Percentiles rank a stretch among this genome's conserved stretches.
These are phyloP conservation scores for Pterocles orientalis DNA, from an alignment of 2,113 vertebrate species.

Conservation along the genomic window DNA sequence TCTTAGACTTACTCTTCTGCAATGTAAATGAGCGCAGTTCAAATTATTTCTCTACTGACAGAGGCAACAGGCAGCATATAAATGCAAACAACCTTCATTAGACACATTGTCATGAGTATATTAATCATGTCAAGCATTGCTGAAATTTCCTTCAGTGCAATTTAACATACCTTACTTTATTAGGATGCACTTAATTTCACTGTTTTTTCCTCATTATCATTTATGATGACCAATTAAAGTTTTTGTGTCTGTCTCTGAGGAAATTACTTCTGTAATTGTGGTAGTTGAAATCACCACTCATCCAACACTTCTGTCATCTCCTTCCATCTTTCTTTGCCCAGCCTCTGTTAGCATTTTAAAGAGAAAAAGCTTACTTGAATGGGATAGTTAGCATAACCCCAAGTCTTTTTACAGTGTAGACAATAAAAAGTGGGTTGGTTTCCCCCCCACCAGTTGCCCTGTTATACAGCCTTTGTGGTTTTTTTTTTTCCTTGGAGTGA, in stretches of 20 bases:
- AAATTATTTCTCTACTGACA: constrained; percentile 17
- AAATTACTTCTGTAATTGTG: constrained; percentile 27
- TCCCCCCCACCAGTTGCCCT: neutral
- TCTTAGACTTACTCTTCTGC: neutral
- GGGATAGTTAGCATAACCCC: neutral
- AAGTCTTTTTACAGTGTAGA: neutral
- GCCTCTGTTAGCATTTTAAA: neutral
- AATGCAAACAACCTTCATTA: constrained; percentile 54
- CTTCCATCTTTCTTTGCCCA: neutral
- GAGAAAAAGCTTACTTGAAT: neutral
- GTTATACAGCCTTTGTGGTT: rapidly evolving
- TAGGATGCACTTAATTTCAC: constrained; percentile 60
- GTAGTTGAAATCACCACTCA: neutral
- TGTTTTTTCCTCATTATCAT: constrained; percentile 55
- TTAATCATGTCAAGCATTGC: constrained; percentile 49
- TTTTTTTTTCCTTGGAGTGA: neutral
- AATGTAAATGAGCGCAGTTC: neutral
- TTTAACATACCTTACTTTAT: constrained; percentile 56
- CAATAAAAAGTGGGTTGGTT: neutral
- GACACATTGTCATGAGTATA: constrained; percentile 42
- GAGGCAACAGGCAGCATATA: constrained; percentile 45
- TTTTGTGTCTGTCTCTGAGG: constrained; percentile 27
- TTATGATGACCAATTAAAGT: constrained; percentile 63
- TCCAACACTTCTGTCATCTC: neutral
- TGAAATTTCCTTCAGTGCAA: constrained; percentile 37